phyloP scores from a whole-genome alignment of 2,888 invertebrate species.

The Neria commutata region DNA sequence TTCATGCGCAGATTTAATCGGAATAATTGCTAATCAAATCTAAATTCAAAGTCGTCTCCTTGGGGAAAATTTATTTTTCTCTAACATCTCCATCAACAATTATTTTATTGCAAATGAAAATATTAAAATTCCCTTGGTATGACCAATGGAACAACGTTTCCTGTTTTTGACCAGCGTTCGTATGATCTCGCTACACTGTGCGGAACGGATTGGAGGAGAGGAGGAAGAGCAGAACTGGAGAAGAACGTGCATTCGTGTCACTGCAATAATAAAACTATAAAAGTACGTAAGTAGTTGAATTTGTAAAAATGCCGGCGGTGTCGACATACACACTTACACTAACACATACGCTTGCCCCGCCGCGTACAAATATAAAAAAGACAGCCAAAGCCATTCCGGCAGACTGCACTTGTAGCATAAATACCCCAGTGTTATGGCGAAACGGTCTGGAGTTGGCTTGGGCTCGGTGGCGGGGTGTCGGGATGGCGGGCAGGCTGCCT shows the following conservation, averaged over 20 bases:
- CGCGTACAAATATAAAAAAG: slow-evolving; percentile 4
- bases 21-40: too few relatives aligned
- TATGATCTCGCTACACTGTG: not conserved
- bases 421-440: not conserved
- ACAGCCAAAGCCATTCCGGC: not conserved
- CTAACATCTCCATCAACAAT: too few relatives aligned
- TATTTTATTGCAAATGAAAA: too few relatives aligned
- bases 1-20: too few relatives aligned
- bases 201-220: not conserved
- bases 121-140: too few relatives aligned
- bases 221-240: not conserved
- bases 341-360: slow-evolving; percentile 1
- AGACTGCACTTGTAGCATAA: not conserved
- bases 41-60: too few relatives aligned
- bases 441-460: too few relatives aligned
- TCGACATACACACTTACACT: slow-evolving; percentile 1
- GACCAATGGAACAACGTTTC: too few relatives aligned
- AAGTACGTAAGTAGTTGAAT: slow-evolving; percentile 27
- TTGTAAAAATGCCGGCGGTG: slow-evolving; percentile 26
- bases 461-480: too few relatives aligned
- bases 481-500: too few relatives aligned
- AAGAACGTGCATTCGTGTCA: slow-evolving; percentile 26
- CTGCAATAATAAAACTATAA: slow-evolving; percentile 29
- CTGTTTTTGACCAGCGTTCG: too few relatives aligned
- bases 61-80: too few relatives aligned